Evolutionary conservation across 2,797 vertebrate species (phyloP).

Genomic region (Muscicapa comitata): DNA sequence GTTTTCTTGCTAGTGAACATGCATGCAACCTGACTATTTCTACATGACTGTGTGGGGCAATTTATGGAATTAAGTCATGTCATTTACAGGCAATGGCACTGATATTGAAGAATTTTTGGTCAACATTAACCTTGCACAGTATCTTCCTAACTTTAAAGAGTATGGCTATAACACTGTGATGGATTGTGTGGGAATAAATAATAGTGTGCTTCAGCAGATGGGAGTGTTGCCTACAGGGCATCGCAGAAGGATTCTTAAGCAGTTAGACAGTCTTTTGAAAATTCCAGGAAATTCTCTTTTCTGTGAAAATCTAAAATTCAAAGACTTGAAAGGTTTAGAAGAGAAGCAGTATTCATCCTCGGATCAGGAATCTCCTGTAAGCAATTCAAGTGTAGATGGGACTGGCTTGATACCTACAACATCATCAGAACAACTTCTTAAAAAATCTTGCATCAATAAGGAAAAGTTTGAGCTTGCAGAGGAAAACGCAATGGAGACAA

Average conservation of each 20-base stretch:
- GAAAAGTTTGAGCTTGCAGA: background rate
- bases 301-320: slow-evolving; percentile 36
- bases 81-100: slow-evolving; percentile 59
- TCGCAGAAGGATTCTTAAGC: slow-evolving; percentile 87
- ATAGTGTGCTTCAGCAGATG: slow-evolving; percentile 80
- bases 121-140: slow-evolving; percentile 85
- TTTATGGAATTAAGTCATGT: slow-evolving; percentile 77
- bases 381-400: background rate
- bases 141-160: slow-evolving; percentile 75
- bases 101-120: slow-evolving; percentile 83
- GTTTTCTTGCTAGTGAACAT: background rate
- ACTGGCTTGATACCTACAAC: background rate
- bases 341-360: background rate
- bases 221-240: slow-evolving; percentile 89
- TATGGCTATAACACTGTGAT: slow-evolving; percentile 77
- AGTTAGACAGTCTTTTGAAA: slow-evolving; percentile 75
- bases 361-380: background rate
- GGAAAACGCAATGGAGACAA: background rate
- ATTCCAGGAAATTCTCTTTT: slow-evolving; percentile 36
- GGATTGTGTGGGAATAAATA: slow-evolving; percentile 82
- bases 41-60: background rate
- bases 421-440: background rate
- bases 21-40: background rate
- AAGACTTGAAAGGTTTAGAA: background rate
- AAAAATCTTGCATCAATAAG: background rate